Percentiles rank a stretch among this genome's conserved stretches.
Evolutionary conservation across 2,797 vertebrate species (phyloP).

Genomic region (Mus caroli): DNA sequence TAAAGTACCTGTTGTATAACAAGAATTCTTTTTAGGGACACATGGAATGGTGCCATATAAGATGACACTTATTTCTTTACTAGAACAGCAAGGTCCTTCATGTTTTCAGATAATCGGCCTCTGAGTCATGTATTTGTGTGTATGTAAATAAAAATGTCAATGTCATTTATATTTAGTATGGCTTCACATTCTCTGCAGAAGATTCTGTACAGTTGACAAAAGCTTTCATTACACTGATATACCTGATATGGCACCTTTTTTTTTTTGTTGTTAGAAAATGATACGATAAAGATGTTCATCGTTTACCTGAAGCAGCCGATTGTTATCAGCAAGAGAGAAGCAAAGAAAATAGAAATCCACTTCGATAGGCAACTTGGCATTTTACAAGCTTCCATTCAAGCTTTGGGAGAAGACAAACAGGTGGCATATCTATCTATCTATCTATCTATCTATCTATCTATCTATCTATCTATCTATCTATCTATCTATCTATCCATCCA

Average conservation of each 20-base stretch:
- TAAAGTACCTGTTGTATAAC: conserved; percentile 8
- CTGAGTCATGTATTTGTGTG: not conserved
- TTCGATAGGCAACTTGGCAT: conserved; percentile 89
- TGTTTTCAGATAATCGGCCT: not conserved
- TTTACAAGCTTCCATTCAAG: conserved; percentile 78
- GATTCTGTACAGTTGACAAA: not conserved
- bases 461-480: not conserved
- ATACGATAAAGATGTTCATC: conserved; percentile 84
- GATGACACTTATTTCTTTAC: not conserved
- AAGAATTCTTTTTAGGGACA: conserved; percentile 11
- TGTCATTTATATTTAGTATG: not conserved
- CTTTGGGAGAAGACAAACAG: conserved; percentile 87
- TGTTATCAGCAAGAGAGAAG: conserved; percentile 85
- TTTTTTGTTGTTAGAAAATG: conserved; percentile 83
- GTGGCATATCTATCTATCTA: conserved; percentile 59
- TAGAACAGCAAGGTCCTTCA: not conserved
- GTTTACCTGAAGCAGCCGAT: conserved; percentile 88
- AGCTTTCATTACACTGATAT: not conserved
- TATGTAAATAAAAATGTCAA: not conserved
- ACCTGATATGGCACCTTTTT: not conserved
- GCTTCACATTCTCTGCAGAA: not conserved
- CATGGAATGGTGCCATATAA: not conserved
- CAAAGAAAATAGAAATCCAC: conserved; percentile 89
- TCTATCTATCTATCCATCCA: no score
- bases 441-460: not conserved